Evolutionary conservation across 2,113 vertebrate genomes (phyloP).

Genomic region (Rhinichthys klamathensis): DNA sequence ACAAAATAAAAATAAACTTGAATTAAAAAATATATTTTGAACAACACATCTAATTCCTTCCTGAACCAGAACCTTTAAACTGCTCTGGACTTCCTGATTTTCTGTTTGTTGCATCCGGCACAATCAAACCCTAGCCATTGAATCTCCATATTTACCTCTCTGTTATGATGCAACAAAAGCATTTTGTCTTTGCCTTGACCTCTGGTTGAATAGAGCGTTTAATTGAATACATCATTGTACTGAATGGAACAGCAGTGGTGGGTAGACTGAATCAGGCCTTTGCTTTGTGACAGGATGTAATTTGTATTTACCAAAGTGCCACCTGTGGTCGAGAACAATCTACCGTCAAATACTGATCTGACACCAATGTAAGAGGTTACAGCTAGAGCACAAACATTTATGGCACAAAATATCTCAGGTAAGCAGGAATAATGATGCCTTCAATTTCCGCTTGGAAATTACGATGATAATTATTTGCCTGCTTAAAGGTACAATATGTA

Average conservation of each 20-base stretch:
- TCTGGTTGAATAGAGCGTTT: slow-evolving; percentile 11
- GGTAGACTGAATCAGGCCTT: background rate
- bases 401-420: background rate
- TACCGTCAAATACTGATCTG: background rate
- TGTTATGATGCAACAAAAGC: background rate
- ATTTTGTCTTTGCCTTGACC: slow-evolving; percentile 17
- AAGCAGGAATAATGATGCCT: background rate
- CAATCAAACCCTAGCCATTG: background rate
- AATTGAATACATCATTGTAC: background rate
- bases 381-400: background rate
- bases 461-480: background rate
- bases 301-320: slow-evolving; percentile 21
- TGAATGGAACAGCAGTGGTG: slow-evolving; percentile 30
- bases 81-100: background rate
- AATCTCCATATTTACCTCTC: background rate
- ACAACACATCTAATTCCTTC: background rate
- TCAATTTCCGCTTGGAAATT: background rate
- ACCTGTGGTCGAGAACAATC: slow-evolving; percentile 12
- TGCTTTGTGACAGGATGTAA: slow-evolving; percentile 2
- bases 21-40: background rate
- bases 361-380: background rate
- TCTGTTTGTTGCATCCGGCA: background rate
- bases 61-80: background rate
- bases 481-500: too few relatives aligned
- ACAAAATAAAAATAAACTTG: too few relatives aligned